Base-by-base conservation (phyloP, 2,113 vertebrate genomes). In the Castor canadensis region DNA sequence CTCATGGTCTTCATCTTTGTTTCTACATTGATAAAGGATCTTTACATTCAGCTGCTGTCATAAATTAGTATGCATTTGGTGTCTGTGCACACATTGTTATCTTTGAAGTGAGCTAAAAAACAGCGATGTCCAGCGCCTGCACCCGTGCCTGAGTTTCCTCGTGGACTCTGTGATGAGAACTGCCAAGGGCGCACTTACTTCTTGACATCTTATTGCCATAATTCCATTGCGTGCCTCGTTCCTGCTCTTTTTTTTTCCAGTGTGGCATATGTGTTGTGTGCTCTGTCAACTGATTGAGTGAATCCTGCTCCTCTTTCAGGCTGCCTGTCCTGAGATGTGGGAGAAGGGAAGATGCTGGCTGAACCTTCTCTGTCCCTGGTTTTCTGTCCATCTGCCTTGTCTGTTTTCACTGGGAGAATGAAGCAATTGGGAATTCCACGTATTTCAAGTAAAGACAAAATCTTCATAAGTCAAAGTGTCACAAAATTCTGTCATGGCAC, bases 101-200 rank as follows among this genome's bases (percentile, higher is more conserved):
- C 89, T 90, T 96, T 67, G 32, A 83, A 95, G 96, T 75, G 28
- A 49, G n/a, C 22, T 17, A 45, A 30, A 66, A 3, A 32, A 90
- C 15, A 49, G 60, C 2, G n/a, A n/a, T n/a, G n/a, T n/a, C n/a
- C n/a, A n/a, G n/a, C n/a, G n/a, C n/a, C n/a, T n/a, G n/a, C n/a
- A n/a, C n/a, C n/a, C n/a, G 11, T 43, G 24, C 32, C 4, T 9
- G 54, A 76, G 49, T 49, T 9, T 28, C 32, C 0, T 17, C 49
- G 47, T 56, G 56, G 93, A 13, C 43, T 95, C 30, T 9, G 26
- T 71, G 95, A 49, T 40, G 75, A 96, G 96, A 94, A 90, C 76
- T 38, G 0, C 5, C n/a, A 45, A 58, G 76, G 95, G 76, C 83
- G 83, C 43, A 75, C 52, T 45, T 52, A 6, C 71, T 83, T 20